A percentile compares a stretch with the other conserved stretches of the same genome.
phyloP scores from a whole-genome alignment of 2,888 invertebrate genomes.

The Danaus chrysippus region DNA sequence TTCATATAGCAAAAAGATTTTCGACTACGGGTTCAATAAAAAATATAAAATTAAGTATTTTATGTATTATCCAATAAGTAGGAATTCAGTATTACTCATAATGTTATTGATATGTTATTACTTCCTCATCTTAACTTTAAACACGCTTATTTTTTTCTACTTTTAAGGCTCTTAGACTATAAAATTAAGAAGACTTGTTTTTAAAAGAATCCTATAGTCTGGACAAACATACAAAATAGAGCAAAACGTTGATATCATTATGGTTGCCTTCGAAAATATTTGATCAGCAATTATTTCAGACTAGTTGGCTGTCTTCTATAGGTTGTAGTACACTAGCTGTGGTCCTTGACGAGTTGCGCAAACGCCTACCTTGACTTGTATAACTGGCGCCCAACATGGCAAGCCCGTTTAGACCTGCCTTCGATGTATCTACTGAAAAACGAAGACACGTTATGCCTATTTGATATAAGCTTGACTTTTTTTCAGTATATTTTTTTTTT shows the following conservation, averaged over 20 bases:
- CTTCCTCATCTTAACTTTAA: no score
- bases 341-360: slow-evolving; percentile 54
- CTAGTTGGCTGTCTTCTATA: slow-evolving; percentile 17
- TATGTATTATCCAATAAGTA: no score
- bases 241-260: slow-evolving; percentile 19
- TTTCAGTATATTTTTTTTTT: no score
- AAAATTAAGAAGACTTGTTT: no score
- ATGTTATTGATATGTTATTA: no score
- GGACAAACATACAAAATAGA: slow-evolving; percentile 19
- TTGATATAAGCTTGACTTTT: slow-evolving; percentile 23
- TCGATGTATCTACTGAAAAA: slow-evolving; percentile 38
- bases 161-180: no score
- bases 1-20: slow-evolving; percentile 12
- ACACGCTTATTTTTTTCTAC: no score
- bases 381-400: slow-evolving; percentile 53
- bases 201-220: slow-evolving; percentile 7
- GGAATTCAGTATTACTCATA: no score
- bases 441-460: slow-evolving; percentile 39
- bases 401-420: slow-evolving; percentile 36
- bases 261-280: slow-evolving; percentile 22
- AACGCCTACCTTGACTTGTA: slow-evolving; percentile 63
- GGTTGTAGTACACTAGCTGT: slow-evolving; percentile 22
- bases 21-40: no score
- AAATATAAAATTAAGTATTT: no score
- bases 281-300: slow-evolving; percentile 15